Percentiles rank a stretch among this genome's conserved stretches.
Evolutionary conservation across 92 coral and sea anemone genomes (phyloP).

Genomic region (Pocillopora meandrina): DNA sequence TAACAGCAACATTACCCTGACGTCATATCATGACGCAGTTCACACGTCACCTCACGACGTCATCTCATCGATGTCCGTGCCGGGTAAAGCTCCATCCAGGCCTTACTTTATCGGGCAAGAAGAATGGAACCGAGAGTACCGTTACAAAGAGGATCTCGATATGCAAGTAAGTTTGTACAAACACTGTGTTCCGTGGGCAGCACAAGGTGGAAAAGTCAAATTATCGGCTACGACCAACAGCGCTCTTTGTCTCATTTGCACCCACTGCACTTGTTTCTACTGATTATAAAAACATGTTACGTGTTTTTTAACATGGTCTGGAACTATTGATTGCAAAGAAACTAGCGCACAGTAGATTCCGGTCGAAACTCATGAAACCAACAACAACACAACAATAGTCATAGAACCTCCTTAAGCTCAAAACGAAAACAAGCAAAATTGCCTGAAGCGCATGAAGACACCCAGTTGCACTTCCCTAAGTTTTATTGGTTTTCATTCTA

Average conservation of each 20-base stretch:
- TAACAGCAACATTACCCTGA: not conserved
- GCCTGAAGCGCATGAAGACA: too few relatives aligned
- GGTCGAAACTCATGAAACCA: too few relatives aligned
- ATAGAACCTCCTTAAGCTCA: too few relatives aligned
- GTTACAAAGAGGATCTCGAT: not conserved
- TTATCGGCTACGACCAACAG: not conserved
- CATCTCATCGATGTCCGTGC: not conserved
- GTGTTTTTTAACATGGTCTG: too few relatives aligned
- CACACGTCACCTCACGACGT: not conserved
- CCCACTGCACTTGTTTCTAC: conserved; percentile 28
- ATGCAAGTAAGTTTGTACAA: too few relatives aligned
- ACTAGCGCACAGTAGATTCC: too few relatives aligned
- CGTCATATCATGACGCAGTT: not conserved
- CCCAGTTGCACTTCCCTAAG: too few relatives aligned
- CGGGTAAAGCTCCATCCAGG: not conserved
- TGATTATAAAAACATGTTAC: not conserved
- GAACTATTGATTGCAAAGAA: too few relatives aligned
- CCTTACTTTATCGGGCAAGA: not conserved
- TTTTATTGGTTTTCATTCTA: too few relatives aligned
- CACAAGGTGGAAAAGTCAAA: not conserved
- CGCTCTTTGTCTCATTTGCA: conserved; percentile 17
- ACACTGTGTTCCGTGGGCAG: not conserved
- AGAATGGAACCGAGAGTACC: not conserved
- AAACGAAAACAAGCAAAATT: too few relatives aligned
- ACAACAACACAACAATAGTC: too few relatives aligned